A percentile compares a stretch with the other conserved stretches of the same genome.
Conservation (phyloP, 1,140 invertebrate genomes). For the Brachionus koreanus region DNA sequence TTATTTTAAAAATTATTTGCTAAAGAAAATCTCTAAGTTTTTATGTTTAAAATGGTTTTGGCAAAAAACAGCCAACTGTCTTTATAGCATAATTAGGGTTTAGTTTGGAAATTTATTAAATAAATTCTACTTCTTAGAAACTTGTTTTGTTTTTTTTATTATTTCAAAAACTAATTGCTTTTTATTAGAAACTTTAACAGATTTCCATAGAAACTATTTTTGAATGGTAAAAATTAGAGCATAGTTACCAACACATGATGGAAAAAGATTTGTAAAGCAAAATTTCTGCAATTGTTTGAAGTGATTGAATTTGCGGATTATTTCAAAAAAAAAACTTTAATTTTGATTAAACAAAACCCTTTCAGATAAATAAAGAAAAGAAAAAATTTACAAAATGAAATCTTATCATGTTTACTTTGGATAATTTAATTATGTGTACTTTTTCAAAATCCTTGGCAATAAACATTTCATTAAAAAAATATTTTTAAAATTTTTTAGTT, state of each 20-base stretch:
- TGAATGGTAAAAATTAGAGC: conserved; percentile 13
- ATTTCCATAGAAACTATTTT: conserved; percentile 38
- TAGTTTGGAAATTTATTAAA: conserved; percentile 6
- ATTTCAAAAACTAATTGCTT: conserved; percentile 31
- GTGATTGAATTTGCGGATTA: neutral
- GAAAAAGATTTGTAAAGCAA: neutral
- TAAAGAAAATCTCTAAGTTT: neutral
- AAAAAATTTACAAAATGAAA: neutral
- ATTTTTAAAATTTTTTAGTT: neutral
- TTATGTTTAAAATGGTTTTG: neutral
- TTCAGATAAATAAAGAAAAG: neutral
- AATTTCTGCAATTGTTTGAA: neutral
- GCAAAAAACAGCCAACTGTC: neutral
- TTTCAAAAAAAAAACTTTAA: neutral
- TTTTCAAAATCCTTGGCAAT: neutral
- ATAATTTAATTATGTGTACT: neutral
- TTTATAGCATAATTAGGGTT: conserved; percentile 10
- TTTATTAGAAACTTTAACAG: conserved; percentile 34
- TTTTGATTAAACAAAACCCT: neutral
- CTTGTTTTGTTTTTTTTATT: conserved; percentile 19
- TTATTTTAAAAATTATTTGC: neutral
- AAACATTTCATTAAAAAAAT: neutral
- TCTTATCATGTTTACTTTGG: neutral
- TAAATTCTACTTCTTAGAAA: conserved; percentile 26
- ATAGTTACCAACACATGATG: conserved; percentile 28